These are phyloP conservation scores for Mus spicilegus DNA, from an alignment of 2,113 vertebrate species.

Conservation along the genomic window DNA sequence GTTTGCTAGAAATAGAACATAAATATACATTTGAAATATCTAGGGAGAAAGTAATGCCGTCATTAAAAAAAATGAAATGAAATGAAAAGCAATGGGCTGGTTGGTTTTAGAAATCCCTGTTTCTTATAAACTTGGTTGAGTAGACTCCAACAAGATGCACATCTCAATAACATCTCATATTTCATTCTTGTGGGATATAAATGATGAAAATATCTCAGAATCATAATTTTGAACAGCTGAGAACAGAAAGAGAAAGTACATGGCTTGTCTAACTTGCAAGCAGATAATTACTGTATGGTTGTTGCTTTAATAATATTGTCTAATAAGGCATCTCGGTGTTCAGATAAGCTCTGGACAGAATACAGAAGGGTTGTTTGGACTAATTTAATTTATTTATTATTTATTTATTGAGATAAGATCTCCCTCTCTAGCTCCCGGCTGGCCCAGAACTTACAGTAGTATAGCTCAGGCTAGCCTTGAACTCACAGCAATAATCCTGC, in stretches of 20 bases:
- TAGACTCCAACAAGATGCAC: neutral
- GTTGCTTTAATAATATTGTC: neutral
- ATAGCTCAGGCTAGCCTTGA: neutral
- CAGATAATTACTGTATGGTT: neutral
- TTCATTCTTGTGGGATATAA: neutral
- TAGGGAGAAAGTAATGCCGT: neutral
- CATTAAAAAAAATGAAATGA: neutral
- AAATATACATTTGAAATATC: constrained; percentile 16
- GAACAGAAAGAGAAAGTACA: neutral
- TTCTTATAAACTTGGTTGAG: neutral
- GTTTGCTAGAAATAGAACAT: neutral
- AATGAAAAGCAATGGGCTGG: neutral
- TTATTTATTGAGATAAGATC: neutral
- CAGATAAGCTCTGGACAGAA: neutral
- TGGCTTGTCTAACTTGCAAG: neutral
- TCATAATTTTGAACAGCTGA: neutral
- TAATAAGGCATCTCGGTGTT: neutral
- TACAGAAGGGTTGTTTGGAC: neutral
- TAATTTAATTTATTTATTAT: neutral
- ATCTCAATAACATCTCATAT: neutral
- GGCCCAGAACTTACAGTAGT: neutral
- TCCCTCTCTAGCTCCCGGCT: neutral
- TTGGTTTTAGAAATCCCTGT: neutral
- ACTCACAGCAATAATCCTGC: neutral
- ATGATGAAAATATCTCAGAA: neutral